These are phyloP conservation scores for Clunio marinus DNA, from an alignment of 2,888 invertebrate genomes.

Conservation along the genomic window DNA sequence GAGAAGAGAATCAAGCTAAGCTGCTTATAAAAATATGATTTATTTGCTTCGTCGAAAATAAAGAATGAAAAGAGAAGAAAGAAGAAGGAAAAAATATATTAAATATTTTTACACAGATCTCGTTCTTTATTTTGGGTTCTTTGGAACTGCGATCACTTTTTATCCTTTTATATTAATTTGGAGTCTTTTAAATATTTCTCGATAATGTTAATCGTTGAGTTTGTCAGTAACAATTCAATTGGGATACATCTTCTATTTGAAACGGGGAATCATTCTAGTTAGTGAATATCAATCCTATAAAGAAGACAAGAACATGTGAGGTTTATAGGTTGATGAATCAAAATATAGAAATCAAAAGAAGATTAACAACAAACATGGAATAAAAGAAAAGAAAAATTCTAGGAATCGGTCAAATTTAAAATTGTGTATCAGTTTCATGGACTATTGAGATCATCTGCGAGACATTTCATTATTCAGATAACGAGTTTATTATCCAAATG, in stretches of 20 bases:
- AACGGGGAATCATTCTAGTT: too few species aligned
- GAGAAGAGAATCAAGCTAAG: not conserved
- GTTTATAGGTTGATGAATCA: slow-evolving; percentile 30
- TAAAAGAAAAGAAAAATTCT: slow-evolving; percentile 23
- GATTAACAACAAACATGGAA: slow-evolving; percentile 9
- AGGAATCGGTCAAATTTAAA: not conserved
- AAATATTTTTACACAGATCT: slow-evolving; percentile 15
- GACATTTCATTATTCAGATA: too few species aligned
- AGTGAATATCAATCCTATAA: too few species aligned
- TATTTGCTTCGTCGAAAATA: slow-evolving; percentile 30
- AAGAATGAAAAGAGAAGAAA: slow-evolving; percentile 22
- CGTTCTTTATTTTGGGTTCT: slow-evolving; percentile 31
- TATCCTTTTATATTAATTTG: slow-evolving; percentile 37
- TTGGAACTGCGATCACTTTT: slow-evolving; percentile 28
- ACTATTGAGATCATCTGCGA: too few species aligned
- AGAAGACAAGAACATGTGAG: slow-evolving; percentile 10
- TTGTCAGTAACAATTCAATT: too few species aligned
- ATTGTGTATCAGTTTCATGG: too few species aligned
- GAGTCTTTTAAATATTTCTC: slow-evolving; percentile 10
- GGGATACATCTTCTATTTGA: too few species aligned
- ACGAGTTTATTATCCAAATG: too few species aligned
- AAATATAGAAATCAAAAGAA: not conserved
- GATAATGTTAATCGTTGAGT: slow-evolving; percentile 1
- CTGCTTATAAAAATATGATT: slow-evolving; percentile 39
- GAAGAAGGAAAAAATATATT: too few species aligned